A percentile compares a stretch with the other conserved stretches of the same genome.
Conservation (phyloP, 2,113 vertebrate genomes). For the Phalacrocorax brasilianus region DNA sequence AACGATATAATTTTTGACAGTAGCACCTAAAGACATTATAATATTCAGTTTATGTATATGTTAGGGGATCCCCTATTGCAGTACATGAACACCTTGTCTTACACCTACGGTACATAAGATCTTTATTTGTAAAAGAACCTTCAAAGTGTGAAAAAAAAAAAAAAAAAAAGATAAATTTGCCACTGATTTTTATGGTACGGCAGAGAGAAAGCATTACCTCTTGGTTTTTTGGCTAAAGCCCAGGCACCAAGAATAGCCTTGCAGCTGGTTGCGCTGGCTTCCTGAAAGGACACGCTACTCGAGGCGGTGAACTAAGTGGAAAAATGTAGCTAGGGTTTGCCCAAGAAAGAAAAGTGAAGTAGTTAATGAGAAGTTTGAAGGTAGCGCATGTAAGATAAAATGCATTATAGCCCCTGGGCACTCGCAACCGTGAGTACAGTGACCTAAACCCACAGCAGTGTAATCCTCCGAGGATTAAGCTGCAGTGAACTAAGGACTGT, state of each 20-base stretch:
- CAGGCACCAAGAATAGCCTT: background rate
- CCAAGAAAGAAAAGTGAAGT: background rate
- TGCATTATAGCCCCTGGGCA: accelerated
- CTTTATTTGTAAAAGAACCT: background rate
- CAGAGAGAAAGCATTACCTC: background rate
- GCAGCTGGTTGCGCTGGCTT: background rate
- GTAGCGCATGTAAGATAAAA: background rate
- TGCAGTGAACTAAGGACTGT: background rate
- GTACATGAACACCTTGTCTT: background rate
- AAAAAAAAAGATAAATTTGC: background rate
- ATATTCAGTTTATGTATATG: background rate
- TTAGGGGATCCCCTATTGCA: background rate
- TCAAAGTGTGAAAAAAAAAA: background rate
- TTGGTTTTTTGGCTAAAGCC: background rate
- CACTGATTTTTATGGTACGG: background rate
- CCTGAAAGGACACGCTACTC: accelerated
- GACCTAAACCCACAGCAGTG: background rate
- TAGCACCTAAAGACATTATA: background rate
- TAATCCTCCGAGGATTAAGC: background rate
- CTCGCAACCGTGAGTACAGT: background rate
- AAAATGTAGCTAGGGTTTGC: background rate
- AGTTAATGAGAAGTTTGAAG: background rate
- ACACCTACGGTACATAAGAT: accelerated
- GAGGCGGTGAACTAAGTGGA: accelerated
- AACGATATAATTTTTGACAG: accelerated